phyloP scores from a whole-genome alignment of 2,797 vertebrate genomes.

The Enteromius argenteus region DNA sequence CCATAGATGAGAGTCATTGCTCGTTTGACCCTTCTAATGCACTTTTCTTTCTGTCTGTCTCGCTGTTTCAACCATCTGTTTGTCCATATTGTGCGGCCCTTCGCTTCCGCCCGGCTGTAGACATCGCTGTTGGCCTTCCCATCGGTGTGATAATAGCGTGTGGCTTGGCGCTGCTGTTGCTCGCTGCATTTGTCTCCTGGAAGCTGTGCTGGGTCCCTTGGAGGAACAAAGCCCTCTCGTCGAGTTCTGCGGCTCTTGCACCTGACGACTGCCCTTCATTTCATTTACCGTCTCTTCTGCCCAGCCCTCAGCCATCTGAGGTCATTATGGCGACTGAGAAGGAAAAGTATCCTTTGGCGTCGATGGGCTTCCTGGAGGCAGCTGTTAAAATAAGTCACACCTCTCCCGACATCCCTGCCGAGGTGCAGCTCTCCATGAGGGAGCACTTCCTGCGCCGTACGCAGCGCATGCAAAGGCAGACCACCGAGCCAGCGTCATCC shows the following conservation, averaged over 20 bases:
- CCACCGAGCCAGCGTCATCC: constrained; percentile 93
- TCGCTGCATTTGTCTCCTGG: constrained; percentile 92
- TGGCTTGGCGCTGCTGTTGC: constrained; percentile 91
- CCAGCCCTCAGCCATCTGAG: constrained; percentile 63
- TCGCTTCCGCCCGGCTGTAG: constrained; percentile 72
- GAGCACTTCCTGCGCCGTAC: constrained; percentile 92
- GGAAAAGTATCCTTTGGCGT: constrained; percentile 86
- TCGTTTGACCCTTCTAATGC: constrained; percentile 52
- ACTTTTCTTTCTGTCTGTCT: constrained; percentile 69
- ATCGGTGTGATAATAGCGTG: constrained; percentile 88
- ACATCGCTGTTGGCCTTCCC: constrained; percentile 90
- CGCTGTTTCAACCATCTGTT: constrained; percentile 77
- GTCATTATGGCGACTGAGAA: constrained; percentile 94
- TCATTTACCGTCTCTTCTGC: constrained; percentile 62
- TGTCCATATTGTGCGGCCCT: constrained; percentile 77
- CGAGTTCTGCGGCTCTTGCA: constrained; percentile 73
- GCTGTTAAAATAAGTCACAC: constrained; percentile 99
- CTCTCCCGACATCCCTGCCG: constrained; percentile 94
- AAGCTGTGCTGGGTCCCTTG: constrained; percentile 92
- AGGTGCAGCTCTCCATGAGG: constrained; percentile 97
- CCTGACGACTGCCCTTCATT: constrained; percentile 70
- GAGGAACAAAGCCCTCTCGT: constrained; percentile 85
- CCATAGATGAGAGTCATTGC: constrained; percentile 2
- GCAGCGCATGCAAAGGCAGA: constrained; percentile 92
- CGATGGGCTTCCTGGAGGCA: constrained; percentile 92